Percentiles rank a stretch among this genome's conserved stretches.
Evolutionary conservation across 2,888 invertebrate genomes (phyloP).

Genomic region (Sipunculus nudus): DNA sequence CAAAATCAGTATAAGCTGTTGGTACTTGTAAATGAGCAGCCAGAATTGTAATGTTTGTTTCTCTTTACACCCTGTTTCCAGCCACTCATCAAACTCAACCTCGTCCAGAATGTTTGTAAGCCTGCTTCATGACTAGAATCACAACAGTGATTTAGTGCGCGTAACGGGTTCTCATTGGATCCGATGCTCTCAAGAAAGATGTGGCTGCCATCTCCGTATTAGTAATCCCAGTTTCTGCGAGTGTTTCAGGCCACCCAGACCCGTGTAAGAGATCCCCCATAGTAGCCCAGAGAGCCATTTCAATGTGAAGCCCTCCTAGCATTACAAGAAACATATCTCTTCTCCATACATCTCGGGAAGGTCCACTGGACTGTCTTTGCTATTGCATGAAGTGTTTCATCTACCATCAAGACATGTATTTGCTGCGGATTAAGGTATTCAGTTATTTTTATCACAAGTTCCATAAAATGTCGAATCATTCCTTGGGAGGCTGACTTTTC

Average conservation of each 20-base stretch:
- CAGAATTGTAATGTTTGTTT: conserved; percentile 22
- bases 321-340: neutral
- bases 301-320: too few relatives aligned
- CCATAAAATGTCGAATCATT: conserved; percentile 24
- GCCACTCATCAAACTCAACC: neutral
- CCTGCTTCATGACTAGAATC: conserved; percentile 18
- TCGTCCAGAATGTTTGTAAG: conserved; percentile 1
- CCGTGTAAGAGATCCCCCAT: conserved; percentile 25
- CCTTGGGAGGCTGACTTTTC: conserved; percentile 15
- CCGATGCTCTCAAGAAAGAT: conserved; percentile 22
- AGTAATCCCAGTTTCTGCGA: conserved; percentile 21
- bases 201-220: conserved; percentile 30
- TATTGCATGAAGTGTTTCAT: conserved; percentile 22
- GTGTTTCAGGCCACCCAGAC: conserved; percentile 30
- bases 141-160: conserved; percentile 21
- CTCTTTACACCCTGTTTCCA: neutral
- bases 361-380: conserved; percentile 21
- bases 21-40: conserved; percentile 26
- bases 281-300: conserved; percentile 26
- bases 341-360: neutral
- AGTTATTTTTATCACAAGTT: conserved; percentile 19
- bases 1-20: too few relatives aligned
- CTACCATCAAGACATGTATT: conserved; percentile 17
- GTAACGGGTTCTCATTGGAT: conserved; percentile 30
- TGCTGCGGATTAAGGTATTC: conserved; percentile 22